Base-by-base conservation (phyloP, 64 coral and sea anemone species). In the Dendrophyllia cribrosa region DNA sequence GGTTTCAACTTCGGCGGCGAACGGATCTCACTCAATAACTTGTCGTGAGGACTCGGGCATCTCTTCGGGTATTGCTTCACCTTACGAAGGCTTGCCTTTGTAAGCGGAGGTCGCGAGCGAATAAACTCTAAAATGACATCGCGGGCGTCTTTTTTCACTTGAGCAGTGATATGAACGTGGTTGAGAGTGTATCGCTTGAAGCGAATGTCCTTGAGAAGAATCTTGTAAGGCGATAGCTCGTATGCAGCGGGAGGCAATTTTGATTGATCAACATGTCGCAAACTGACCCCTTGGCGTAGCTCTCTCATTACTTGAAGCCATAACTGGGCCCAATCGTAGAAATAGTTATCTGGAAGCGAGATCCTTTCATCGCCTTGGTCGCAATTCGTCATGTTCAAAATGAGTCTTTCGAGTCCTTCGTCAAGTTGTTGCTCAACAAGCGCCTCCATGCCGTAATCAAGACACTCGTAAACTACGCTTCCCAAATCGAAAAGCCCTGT, bases 111-210 rank as follows among this genome's bases (percentile, higher is more conserved):
- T 75, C 93, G 88, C 0, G 96, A 98, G 15, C 96, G 89, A 92
- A 98, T 98, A 51, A 98, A 98, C 47, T 98, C 96, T 53, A 98
- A 43, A 74, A 98, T 98, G 23, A 95, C 88, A 66, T 98, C 96
- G 17, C 95, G 96, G 14, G 96, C 96, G 14, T 98, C 96, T 89
- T 95, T 94, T 68, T 94, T 95, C 24, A 89, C 88, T 59, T 92
- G 75, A 34, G 89, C 89, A 44, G 70, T 92, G 34, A 95, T 94
- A 43, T 68, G 74, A 44, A 92, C 85, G 51, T 88, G 89, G 58
- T 85, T 86, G 15, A 98, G 72, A 59, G 68, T 95, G 74, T 94
- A 95, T 52, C 96, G 91, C 21, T 92, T 94, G n/a, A 84, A 92
- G 47, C 85, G 96, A 77, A 98, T 98, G 22, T 98, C 96, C 61